Evolutionary conservation across 2,113 vertebrate genomes (phyloP).

Genomic region (Labeo catla): DNA sequence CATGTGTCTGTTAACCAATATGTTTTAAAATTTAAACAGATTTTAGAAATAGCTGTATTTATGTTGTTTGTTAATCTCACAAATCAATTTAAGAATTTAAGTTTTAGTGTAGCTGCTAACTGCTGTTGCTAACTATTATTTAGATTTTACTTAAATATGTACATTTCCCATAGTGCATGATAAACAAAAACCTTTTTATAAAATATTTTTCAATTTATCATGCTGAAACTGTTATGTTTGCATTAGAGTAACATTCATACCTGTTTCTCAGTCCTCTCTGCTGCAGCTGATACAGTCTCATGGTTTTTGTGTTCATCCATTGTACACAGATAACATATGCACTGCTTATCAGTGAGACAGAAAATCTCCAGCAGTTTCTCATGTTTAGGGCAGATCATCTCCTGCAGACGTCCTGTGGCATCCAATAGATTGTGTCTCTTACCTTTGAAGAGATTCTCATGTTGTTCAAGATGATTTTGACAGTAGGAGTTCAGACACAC

Average conservation of each 20-base stretch:
- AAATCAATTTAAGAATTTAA: too few species aligned
- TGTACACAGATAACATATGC: neutral
- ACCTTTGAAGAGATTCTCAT: neutral
- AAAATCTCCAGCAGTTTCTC: neutral
- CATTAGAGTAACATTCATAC: neutral
- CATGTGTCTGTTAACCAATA: neutral
- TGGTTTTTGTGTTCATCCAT: neutral
- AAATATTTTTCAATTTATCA: too few species aligned
- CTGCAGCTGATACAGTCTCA: neutral
- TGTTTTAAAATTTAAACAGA: too few species aligned
- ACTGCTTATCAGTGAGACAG: neutral
- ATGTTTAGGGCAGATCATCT: slow-evolving; percentile 21
- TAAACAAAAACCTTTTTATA: too few species aligned
- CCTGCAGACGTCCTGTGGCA: neutral
- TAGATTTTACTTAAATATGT: too few species aligned
- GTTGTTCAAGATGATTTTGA: slow-evolving; percentile 1
- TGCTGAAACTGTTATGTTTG: too few species aligned
- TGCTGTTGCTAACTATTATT: too few species aligned
- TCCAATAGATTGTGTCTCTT: slow-evolving; percentile 11
- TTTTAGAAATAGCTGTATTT: too few species aligned
- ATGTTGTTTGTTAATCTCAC: too few species aligned
- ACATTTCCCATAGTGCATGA: too few species aligned
- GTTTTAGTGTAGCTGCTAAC: too few species aligned
- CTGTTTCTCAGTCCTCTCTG: slow-evolving; percentile 8
- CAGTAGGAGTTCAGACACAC: neutral